phyloP scores from a whole-genome alignment of 2,888 invertebrate species.

The Xanthorhoe designata region DNA sequence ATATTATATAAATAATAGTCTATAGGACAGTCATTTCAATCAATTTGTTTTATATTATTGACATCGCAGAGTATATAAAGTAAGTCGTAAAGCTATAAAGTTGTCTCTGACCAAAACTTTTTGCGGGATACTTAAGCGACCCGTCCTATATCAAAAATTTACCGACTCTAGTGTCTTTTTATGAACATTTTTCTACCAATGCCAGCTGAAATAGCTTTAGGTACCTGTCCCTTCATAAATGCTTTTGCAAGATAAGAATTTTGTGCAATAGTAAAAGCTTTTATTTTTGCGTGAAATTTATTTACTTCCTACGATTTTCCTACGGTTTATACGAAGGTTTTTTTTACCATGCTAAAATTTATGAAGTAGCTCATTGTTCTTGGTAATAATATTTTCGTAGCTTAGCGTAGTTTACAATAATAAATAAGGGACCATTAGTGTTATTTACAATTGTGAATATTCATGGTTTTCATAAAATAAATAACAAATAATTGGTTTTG shows the following conservation, averaged over 20 bases:
- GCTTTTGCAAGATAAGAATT: slow-evolving; percentile 14
- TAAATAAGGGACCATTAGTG: too few relatives aligned
- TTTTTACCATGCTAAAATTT: neutral
- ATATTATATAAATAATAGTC: too few relatives aligned
- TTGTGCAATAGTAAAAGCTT: slow-evolving; percentile 5
- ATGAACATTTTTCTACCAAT: slow-evolving; percentile 37
- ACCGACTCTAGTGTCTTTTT: slow-evolving; percentile 51
- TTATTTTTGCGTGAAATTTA: slow-evolving; percentile 5
- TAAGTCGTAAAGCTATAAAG: slow-evolving; percentile 55
- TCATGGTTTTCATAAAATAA: too few relatives aligned
- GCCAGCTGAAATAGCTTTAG: slow-evolving; percentile 15
- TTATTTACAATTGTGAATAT: too few relatives aligned
- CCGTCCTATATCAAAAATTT: slow-evolving; percentile 57
- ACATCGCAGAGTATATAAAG: neutral
- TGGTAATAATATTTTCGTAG: neutral
- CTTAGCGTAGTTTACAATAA: too few relatives aligned
- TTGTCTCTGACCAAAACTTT: slow-evolving; percentile 58
- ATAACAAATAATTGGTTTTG: too few relatives aligned
- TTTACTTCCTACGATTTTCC: neutral
- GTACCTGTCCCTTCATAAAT: slow-evolving; percentile 22
- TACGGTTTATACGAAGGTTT: neutral
- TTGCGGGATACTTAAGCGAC: slow-evolving; percentile 48
- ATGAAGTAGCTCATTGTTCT: neutral
- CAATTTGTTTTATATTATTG: neutral
- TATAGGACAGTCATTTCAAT: neutral